Percentiles rank a stretch among this genome's conserved stretches.
Conservation (phyloP, 2,797 vertebrate genomes). For the Sus cebifrons region DNA sequence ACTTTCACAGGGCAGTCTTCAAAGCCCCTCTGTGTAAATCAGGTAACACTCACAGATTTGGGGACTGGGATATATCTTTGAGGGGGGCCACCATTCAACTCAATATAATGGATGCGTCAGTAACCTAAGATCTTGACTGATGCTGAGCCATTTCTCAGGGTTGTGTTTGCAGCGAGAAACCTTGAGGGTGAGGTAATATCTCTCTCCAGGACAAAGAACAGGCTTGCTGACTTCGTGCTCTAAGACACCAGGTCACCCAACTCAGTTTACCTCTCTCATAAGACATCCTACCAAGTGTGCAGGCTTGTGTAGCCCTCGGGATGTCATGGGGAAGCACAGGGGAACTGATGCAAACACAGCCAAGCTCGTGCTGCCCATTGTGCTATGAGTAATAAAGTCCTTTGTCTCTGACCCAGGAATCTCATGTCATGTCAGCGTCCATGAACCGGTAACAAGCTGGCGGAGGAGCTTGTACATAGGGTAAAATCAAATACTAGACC, state of each 20-base stretch:
- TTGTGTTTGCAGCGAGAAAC: neutral
- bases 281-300: no score
- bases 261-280: neutral
- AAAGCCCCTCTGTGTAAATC: neutral
- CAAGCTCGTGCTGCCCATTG: no score
- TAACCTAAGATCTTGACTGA: neutral
- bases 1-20: neutral
- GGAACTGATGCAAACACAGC: rapidly evolving
- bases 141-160: neutral
- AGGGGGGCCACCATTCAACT: neutral
- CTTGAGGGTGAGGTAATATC: neutral
- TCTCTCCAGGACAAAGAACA: neutral
- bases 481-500: neutral
- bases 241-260: neutral
- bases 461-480: neutral
- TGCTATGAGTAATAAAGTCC: neutral
- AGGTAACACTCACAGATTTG: neutral
- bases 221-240: neutral
- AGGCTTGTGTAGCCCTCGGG: neutral
- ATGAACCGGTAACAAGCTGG: neutral
- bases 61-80: neutral
- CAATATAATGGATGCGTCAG: neutral
- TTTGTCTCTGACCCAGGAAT: neutral
- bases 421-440: neutral
- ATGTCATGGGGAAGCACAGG: neutral